Evolutionary conservation across 2,888 invertebrate genomes (phyloP).

Genomic region (Apamea epomidion): DNA sequence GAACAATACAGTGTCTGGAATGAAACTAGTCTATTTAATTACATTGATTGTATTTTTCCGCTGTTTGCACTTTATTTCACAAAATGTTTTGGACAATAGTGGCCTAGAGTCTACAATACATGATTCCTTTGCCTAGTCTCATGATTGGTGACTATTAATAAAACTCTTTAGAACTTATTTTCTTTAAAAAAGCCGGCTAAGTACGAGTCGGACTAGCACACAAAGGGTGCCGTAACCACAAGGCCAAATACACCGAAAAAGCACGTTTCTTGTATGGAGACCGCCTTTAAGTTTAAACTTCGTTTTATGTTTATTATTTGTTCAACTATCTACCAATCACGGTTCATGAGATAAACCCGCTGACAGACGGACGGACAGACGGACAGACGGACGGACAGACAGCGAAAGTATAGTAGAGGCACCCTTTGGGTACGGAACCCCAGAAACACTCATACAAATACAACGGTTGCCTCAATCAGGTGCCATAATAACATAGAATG

Average conservation of each 20-base stretch:
- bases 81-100: slow-evolving; percentile 4
- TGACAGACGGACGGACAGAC: too few species aligned
- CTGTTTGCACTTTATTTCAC: background rate
- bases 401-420: too few species aligned
- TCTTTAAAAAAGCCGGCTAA: background rate
- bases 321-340: too few species aligned
- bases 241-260: too few species aligned
- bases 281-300: too few species aligned
- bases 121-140: background rate
- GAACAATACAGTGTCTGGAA: slow-evolving; percentile 42
- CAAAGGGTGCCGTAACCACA: too few species aligned
- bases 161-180: background rate
- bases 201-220: background rate
- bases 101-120: too few species aligned
- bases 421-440: too few species aligned
- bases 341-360: too few species aligned
- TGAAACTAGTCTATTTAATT: slow-evolving; percentile 22
- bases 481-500: background rate
- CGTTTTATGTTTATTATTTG: too few species aligned
- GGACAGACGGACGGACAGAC: too few species aligned
- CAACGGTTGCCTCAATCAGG: background rate
- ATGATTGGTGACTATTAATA: background rate
- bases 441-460: background rate
- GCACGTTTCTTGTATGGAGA: too few species aligned
- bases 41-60: slow-evolving; percentile 12